These are phyloP conservation scores for Phrixothrix hirtus DNA, from an alignment of 2,888 invertebrate genomes.

Conservation along the genomic window DNA sequence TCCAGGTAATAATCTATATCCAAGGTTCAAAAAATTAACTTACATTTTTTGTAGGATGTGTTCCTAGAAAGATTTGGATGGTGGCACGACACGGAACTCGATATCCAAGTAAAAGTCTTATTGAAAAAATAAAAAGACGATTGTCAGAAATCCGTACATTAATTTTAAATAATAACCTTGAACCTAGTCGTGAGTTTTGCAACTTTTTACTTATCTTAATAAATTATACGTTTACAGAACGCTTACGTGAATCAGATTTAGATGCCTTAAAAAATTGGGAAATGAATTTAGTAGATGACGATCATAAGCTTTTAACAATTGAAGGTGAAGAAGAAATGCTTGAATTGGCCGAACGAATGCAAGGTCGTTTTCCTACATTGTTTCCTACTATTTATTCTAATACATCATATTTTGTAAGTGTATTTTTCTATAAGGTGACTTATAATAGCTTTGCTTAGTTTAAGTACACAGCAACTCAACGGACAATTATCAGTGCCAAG, in stretches of 20 bases:
- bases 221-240: conserved; percentile 1
- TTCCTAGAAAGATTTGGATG: conserved; percentile 68
- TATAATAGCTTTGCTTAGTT: not conserved
- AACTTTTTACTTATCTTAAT: too few species aligned
- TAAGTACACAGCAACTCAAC: conserved; percentile 60
- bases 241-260: conserved; percentile 13
- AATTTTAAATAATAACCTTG: conserved; percentile 59
- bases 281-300: not conserved
- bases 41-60: conserved; percentile 47
- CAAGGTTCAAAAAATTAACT: too few species aligned
- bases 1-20: conserved; percentile 65
- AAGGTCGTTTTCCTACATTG: conserved; percentile 68
- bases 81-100: conserved; percentile 78
- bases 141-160: conserved; percentile 61
- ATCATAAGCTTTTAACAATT: conserved; percentile 63
- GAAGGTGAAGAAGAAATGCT: conserved; percentile 79
- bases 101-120: conserved; percentile 65
- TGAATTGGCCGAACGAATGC: conserved; percentile 72
- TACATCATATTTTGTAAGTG: conserved; percentile 13
- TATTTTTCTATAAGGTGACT: not conserved
- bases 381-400: conserved; percentile 63
- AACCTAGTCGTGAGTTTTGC: conserved; percentile 39
- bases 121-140: conserved; percentile 59
- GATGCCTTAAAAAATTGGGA: conserved; percentile 39
- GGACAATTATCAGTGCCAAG: conserved; percentile 74